Evolutionary conservation across 2,797 vertebrate genomes (phyloP).

Genomic region (Premnoplex brunnescens): DNA sequence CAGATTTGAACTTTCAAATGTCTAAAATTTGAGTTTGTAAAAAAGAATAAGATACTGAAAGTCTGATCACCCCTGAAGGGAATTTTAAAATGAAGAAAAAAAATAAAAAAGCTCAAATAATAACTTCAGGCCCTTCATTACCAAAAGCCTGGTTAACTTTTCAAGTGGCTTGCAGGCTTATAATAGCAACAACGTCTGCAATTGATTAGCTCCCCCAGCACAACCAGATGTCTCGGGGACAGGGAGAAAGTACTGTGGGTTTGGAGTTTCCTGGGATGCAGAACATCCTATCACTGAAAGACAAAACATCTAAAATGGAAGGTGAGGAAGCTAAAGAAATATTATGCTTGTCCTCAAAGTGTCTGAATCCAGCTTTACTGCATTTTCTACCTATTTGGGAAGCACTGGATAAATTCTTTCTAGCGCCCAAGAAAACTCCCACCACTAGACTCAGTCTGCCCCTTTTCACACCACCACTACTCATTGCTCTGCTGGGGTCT

Average conservation of each 20-base stretch:
- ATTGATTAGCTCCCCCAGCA: constrained; percentile 31
- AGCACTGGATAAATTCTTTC: neutral
- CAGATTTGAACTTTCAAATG: constrained; percentile 8
- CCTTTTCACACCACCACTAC: neutral
- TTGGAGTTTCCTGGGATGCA: neutral
- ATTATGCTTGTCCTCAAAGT: neutral
- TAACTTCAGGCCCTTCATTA: constrained; percentile 64
- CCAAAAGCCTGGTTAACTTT: constrained; percentile 50
- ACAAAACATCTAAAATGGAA: neutral
- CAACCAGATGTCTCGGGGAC: neutral
- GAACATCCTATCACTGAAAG: neutral
- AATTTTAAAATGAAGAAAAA: constrained; percentile 10
- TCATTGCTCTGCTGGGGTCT: neutral
- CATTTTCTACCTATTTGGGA: neutral
- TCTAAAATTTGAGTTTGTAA: constrained; percentile 6
- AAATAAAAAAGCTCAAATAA: constrained; percentile 8
- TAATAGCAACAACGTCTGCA: constrained; percentile 39
- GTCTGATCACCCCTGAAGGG: constrained; percentile 45
- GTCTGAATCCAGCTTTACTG: neutral
- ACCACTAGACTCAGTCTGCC: neutral
- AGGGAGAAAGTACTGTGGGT: neutral
- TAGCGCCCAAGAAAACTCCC: neutral
- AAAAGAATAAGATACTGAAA: neutral
- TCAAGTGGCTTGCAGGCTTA: constrained; percentile 46
- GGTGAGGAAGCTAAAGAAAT: neutral